phyloP scores from a whole-genome alignment of 1,140 invertebrate species.

The Stenopsyche tienmushanensis region DNA sequence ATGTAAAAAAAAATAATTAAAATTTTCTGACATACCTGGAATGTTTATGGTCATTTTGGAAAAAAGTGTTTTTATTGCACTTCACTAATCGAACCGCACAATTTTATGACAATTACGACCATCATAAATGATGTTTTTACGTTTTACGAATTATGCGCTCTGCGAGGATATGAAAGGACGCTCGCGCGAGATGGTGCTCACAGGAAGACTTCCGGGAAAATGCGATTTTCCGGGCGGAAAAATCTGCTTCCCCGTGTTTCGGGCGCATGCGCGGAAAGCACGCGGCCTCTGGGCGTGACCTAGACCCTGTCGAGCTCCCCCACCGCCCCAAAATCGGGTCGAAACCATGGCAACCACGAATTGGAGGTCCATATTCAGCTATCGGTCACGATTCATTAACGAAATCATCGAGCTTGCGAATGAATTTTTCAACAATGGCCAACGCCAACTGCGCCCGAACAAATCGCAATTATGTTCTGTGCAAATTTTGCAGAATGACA shows the following conservation, averaged over 20 bases:
- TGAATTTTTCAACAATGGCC: not conserved
- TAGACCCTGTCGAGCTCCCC: slow-evolving; percentile 56
- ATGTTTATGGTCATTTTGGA: too few species aligned
- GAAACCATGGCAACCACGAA: slow-evolving; percentile 34
- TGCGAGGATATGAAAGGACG: too few species aligned
- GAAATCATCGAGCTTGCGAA: not conserved
- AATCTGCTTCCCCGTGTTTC: not conserved
- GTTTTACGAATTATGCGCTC: too few species aligned
- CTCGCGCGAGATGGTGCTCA: too few species aligned
- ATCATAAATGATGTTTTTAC: too few species aligned
- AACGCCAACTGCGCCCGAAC: not conserved
- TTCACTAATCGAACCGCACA: too few species aligned
- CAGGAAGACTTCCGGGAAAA: not conserved
- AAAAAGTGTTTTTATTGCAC: too few species aligned
- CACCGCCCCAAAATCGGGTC: slow-evolving; percentile 50
- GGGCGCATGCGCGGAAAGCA: slow-evolving; percentile 44
- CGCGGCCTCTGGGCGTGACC: slow-evolving; percentile 54
- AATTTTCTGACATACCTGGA: too few species aligned
- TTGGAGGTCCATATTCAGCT: slow-evolving; percentile 7
- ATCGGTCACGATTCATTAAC: slow-evolving; percentile 9
- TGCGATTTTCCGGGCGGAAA: slow-evolving; percentile 4
- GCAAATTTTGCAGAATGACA: not conserved
- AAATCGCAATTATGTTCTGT: not conserved
- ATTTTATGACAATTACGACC: too few species aligned
- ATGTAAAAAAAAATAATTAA: too few species aligned